Evolutionary conservation across 37 sponge, comb jelly and placozoan species (phyloP), one percentile per base, ranked within the genome.

Genomic region (Agelas oroides): DNA sequence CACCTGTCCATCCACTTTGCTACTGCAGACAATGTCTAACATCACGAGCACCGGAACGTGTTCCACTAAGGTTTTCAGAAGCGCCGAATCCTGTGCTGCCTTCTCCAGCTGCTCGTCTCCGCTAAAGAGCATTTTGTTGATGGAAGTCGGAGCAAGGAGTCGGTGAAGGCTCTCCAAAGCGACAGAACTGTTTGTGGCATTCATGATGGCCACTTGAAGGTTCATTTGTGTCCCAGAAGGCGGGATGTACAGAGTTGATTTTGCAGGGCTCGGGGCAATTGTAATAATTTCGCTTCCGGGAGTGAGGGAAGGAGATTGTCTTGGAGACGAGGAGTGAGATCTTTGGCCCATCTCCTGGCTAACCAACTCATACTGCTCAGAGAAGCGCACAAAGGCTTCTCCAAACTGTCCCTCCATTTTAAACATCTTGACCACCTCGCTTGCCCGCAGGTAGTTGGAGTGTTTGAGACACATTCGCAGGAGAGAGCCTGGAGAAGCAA

Each of bases 371-470:
- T 79, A 88, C 53, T 78, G 76, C 66, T 95, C 93, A 21, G 88
- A 79, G 65, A 95, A 97, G 31, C 78, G 72, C 18, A 95, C 89
- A n/a, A 94, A 46, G 17, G 80, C 59, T 31, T 87, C 84, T 12
- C 91, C 86, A 75, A 86, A 67, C 24, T 90, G 68, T 18, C 85
- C 94, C 76, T 88, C 92, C 78, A 97, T 74, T 13, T 70, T 63
- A 56, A 97, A 91, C 74, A 89, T 93, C 40, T 81, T 78, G 1
- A 97, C 35, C n/a, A 97, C 96, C 68, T 97, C 95, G 38, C 78
- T 31, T 0, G 98, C 98, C 23, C 83, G 75, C 24, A 60, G 77
- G 57, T 87, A 95, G 80, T 93, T 97, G 59, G 81, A 60, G 30
- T 88, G 89, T 39, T 72, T 67, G 35, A 97, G 76, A 58, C 98